Evolutionary conservation across 2,113 vertebrate genomes (phyloP).

Genomic region (Hippocampus mohnikei): DNA sequence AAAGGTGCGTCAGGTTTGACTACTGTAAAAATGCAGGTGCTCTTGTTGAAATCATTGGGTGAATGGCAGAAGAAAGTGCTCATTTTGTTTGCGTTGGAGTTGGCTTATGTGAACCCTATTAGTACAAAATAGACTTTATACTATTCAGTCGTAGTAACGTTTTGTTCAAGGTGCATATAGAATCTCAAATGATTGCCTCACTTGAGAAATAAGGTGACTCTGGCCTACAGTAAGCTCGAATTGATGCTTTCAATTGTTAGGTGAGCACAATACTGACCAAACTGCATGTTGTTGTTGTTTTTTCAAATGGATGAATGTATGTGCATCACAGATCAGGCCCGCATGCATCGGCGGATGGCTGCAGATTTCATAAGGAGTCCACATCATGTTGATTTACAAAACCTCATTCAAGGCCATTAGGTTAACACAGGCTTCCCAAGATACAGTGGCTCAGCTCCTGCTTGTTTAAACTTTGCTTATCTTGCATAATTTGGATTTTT

Average conservation of each 20-base stretch:
- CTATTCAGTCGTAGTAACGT: neutral
- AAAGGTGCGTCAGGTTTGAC: neutral
- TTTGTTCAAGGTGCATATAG: neutral
- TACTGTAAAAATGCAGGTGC: neutral
- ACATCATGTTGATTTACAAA: neutral
- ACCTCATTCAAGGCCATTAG: neutral
- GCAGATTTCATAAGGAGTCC: constrained; percentile 52
- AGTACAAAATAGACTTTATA: neutral
- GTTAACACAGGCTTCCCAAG: neutral
- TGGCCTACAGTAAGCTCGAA: constrained; percentile 1
- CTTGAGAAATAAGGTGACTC: neutral
- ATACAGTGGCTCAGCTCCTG: neutral
- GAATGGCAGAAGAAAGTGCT: neutral
- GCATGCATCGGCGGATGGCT: constrained; percentile 39
- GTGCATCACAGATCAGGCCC: constrained; percentile 30
- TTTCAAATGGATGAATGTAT: constrained; percentile 44
- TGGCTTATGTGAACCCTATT: neutral
- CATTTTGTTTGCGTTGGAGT: neutral
- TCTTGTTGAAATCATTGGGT: neutral
- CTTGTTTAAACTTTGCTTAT: neutral
- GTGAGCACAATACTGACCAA: constrained; percentile 47
- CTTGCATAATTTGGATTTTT: neutral
- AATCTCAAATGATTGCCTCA: neutral
- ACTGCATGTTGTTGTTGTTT: constrained; percentile 12
- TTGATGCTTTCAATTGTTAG: neutral